These are phyloP conservation scores for Ondatra zibethicus DNA, from an alignment of 2,113 vertebrate genomes.

Conservation along the genomic window DNA sequence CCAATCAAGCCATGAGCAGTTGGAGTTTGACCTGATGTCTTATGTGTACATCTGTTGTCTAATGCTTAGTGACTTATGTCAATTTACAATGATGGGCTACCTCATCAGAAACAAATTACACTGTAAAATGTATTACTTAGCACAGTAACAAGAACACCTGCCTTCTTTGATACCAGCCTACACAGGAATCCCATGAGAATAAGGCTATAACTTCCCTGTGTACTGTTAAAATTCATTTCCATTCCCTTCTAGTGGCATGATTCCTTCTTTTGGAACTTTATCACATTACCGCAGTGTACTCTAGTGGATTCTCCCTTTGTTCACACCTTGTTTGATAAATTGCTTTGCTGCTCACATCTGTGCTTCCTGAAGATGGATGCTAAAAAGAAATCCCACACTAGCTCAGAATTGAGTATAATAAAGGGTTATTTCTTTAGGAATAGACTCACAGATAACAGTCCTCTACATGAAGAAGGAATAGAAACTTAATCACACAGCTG, in stretches of 20 bases:
- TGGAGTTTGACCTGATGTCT: background rate
- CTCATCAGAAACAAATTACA: background rate
- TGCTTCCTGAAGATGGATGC: background rate
- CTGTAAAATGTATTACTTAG: background rate
- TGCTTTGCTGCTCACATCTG: background rate
- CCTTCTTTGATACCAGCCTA: background rate
- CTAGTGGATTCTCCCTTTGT: background rate
- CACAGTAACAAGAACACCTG: background rate
- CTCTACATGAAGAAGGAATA: no score
- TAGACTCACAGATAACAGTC: no score
- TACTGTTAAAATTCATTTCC: background rate
- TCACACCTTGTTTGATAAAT: background rate
- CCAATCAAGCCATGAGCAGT: background rate
- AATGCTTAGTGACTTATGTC: background rate
- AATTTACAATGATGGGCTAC: background rate
- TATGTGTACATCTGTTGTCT: background rate
- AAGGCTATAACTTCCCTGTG: background rate
- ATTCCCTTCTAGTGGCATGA: background rate
- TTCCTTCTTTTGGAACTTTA: background rate
- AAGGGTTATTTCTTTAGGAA: no score
- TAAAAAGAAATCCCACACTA: no score
- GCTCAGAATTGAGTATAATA: no score
- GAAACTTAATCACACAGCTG: no score
- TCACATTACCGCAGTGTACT: background rate
- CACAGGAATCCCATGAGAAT: background rate